Conservation (phyloP, 2,888 invertebrate genomes). For the Molorchus minor region DNA sequence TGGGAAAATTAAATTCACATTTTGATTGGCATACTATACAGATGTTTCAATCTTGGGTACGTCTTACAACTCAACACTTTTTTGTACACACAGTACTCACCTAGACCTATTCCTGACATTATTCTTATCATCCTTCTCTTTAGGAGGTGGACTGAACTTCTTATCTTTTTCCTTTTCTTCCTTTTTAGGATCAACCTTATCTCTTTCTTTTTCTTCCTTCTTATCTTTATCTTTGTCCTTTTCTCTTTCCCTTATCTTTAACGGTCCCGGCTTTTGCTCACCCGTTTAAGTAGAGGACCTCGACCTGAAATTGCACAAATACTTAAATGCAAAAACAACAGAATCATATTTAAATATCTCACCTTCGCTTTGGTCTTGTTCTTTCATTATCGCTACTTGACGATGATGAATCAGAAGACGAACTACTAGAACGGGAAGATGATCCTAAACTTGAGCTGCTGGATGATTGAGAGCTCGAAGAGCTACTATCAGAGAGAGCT, state of each 20-base stretch:
- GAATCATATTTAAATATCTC: conserved; percentile 47
- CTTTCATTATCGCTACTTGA: conserved; percentile 74
- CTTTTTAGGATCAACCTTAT: conserved; percentile 52
- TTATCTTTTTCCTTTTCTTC: conserved; percentile 61
- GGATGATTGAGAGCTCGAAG: conserved; percentile 83
- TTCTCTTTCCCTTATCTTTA: too few relatives aligned
- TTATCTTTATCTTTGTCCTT: conserved; percentile 60
- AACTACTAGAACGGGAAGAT: conserved; percentile 65
- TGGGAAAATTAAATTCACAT: conserved; percentile 12
- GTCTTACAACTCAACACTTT: too few relatives aligned
- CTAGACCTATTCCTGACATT: conserved; percentile 58
- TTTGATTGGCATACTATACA: too few relatives aligned
- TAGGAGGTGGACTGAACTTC: conserved; percentile 43
- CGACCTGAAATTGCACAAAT: conserved; percentile 39
- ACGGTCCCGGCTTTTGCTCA: too few relatives aligned
- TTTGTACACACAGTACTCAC: too few relatives aligned
- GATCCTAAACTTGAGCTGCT: conserved; percentile 77
- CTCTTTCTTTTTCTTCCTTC: conserved; percentile 62
- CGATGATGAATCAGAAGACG: conserved; percentile 71
- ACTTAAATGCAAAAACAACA: conserved; percentile 15
- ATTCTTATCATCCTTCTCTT: conserved; percentile 55
- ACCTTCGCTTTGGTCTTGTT: conserved; percentile 72
- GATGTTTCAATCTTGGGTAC: too few relatives aligned
- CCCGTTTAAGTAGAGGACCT: conserved; percentile 51
- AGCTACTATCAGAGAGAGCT: conserved; percentile 85